These are phyloP conservation scores for Ophion slaviceki DNA, from an alignment of 2,888 invertebrate genomes.

Conservation along the genomic window DNA sequence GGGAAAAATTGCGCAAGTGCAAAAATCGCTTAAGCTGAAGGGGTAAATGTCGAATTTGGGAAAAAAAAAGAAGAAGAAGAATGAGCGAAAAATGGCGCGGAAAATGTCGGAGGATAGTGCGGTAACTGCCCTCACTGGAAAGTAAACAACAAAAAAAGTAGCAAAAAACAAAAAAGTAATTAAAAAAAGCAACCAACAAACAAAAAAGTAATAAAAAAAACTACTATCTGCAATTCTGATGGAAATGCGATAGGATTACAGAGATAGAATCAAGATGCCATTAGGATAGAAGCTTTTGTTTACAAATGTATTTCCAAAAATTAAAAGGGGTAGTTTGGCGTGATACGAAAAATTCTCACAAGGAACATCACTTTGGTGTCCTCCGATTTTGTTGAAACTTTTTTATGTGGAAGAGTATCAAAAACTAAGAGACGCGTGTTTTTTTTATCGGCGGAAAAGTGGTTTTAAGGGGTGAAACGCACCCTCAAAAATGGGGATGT, in stretches of 20 bases:
- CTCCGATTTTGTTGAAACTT: too few species aligned
- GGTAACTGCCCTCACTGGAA: background rate
- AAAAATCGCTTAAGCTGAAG: background rate
- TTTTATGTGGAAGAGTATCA: too few species aligned
- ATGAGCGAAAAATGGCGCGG: background rate
- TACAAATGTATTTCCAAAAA: background rate
- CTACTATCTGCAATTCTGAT: background rate
- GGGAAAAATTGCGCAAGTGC: background rate
- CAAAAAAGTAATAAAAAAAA: background rate
- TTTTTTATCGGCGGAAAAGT: too few species aligned
- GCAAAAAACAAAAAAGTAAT: too few species aligned
- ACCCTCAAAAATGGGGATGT: too few species aligned
- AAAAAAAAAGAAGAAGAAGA: background rate
- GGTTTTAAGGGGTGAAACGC: too few species aligned
- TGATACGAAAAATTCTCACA: too few species aligned
- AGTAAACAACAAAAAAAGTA: too few species aligned
- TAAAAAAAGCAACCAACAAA: too few species aligned
- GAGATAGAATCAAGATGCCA: background rate
- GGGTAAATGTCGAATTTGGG: background rate
- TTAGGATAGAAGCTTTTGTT: background rate
- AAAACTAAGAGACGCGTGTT: too few species aligned
- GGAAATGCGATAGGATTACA: background rate
- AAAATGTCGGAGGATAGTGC: background rate
- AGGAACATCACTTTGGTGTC: too few species aligned
- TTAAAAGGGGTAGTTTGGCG: background rate